Evolutionary conservation across 2,888 invertebrate species (phyloP), one percentile per base, ranked within the genome.

Genomic region (Dyspetes luteomarginatus): DNA sequence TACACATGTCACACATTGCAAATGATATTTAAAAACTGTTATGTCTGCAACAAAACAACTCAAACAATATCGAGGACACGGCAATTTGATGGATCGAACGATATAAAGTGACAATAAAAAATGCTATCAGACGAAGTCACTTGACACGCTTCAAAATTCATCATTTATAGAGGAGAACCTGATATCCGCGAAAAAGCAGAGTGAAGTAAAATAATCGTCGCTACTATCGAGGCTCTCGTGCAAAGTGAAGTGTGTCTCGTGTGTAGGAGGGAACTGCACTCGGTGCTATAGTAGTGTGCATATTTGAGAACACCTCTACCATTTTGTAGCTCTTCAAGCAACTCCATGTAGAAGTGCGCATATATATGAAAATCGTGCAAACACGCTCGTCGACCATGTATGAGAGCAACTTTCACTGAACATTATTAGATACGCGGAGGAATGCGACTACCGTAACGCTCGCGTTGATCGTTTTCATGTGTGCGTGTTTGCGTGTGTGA

Each of bases 391-490:
- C 88, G 86, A 84, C 86, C 86, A 86, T 86, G 89, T 87, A 88
- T 88, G 87, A 86, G 85, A 85, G 85, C 78, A 88, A 91, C 90
- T 91, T 91, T 91, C 91, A 91, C 90, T 90, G 87, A 89, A 88
- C 89, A 88, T 90, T 90, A 91, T 90, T 91, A 90, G 90, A 88
- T 89, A 90, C 90, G 90, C 89, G 88, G 81, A 84, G 90, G 91
- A 91, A 91, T 90, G 90, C 88, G 88, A 90, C 90, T 91, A 90
- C 90, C 89, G 90, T 89, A 89, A 89, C 87, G 84, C 86, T 82
- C 84, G 79, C 83, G 76, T 84, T 73, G 82, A 81, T 83, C 56
- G 56, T 28, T 36, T 19, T 56, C 36, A 15, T 67, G 24, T 74
- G 52, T 60, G 45, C 64, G 56, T 15, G 56, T 48, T 52, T 45